Base-by-base conservation (phyloP, 2,888 invertebrate species). In the Acanthosepion pharaonis region DNA sequence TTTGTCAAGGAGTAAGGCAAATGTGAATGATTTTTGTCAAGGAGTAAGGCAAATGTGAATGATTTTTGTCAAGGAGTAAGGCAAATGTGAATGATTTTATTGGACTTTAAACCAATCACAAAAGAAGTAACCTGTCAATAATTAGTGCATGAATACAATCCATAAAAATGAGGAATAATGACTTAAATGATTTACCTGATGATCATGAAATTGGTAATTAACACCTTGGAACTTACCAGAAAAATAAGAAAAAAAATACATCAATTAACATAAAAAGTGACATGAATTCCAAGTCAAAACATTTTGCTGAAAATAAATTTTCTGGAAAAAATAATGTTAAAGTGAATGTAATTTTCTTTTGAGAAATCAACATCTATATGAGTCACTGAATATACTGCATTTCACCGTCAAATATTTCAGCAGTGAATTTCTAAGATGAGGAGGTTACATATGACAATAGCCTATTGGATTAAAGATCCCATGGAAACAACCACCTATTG, bases 121-220 rank as follows among this genome's bases (percentile, higher is more conserved):
- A 20, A 78, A 15, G n/a, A 78, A 11, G 78, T 11, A 78, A 15
- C n/a, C 11, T 11, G 78, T n/a, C 0, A 78, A 78, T n/a, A 78
- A n/a, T 78, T n/a, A 78, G 11, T n/a, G n/a, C 55, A n/a, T n/a
- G 9, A 78, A n/a, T 78, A n/a, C 78, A n/a, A 9, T 78, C 18
- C 33, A 33, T 33, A 33, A 33, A 33, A 1, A 78, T 8, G 20
- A 78, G 23, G 23, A 59, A 59, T 59, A 59, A 4, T 5, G 20
- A 20, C 23, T 23, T 20, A 5, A 59, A 59, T 23, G n/a, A 78
- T 78, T 78, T 78, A 78, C 78, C 78, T 78, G 78, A 78, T n/a
- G n/a, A 78, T 18, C n/a, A n/a, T 78, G 78, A n/a, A 78, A 78
- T 78, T 78, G 78, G n/a, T 78, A 78, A 78, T 78, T n/a, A n/a